Evolutionary conservation across 92 coral and sea anemone species (phyloP).

Genomic region (Epizoanthus ramosus): DNA sequence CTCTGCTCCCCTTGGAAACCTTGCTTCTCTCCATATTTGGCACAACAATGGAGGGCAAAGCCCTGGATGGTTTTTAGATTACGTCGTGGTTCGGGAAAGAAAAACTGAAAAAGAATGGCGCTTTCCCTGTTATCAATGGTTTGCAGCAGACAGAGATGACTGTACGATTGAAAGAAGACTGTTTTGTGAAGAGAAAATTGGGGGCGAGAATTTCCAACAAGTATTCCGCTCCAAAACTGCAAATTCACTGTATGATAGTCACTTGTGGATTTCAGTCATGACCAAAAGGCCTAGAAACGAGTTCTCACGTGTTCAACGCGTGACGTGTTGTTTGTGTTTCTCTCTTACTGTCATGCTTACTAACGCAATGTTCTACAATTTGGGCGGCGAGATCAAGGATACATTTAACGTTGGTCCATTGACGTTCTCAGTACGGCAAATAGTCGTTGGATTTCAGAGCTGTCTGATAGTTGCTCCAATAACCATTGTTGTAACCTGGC

Average conservation of each 20-base stretch:
- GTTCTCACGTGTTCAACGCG: conserved; percentile 67
- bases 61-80: conserved; percentile 58
- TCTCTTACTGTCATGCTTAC: conserved; percentile 58
- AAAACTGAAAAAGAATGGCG: conserved; percentile 39
- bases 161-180: conserved; percentile 19
- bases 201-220: conserved; percentile 9
- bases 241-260: conserved; percentile 50
- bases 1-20: conserved; percentile 25
- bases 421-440: conserved; percentile 49
- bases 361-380: conserved; percentile 67
- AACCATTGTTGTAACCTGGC: conserved; percentile 39
- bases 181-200: neutral
- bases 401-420: conserved; percentile 55
- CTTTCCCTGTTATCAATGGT: conserved; percentile 47
- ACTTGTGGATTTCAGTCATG: conserved; percentile 63
- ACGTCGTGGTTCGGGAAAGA: conserved; percentile 36
- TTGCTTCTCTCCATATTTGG: conserved; percentile 34
- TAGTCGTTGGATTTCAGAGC: conserved; percentile 63
- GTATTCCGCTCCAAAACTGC: conserved; percentile 35
- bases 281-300: conserved; percentile 46
- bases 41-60: conserved; percentile 47
- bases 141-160: conserved; percentile 53
- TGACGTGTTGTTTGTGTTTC: conserved; percentile 58
- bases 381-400: conserved; percentile 32
- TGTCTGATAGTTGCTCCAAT: conserved; percentile 63